Conservation (phyloP, 2,113 vertebrate genomes). For the Ophthalmolycus amberensis region DNA sequence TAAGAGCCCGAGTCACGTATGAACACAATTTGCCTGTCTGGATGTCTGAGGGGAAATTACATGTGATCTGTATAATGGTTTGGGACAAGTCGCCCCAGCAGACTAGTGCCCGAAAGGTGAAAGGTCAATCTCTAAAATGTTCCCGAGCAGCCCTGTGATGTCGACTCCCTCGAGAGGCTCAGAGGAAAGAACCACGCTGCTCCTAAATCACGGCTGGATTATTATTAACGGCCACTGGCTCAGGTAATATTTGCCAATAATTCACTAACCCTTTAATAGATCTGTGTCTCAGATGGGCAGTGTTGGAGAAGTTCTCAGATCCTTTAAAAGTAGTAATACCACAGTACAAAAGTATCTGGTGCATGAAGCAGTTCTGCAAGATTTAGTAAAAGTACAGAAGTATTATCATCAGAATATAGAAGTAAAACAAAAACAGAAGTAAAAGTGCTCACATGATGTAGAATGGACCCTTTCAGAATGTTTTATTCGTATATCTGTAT, state of each 20-base stretch:
- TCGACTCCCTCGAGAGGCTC: conserved; percentile 47
- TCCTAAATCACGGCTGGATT: conserved; percentile 31
- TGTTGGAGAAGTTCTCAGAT: neutral
- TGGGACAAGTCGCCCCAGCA: conserved; percentile 47
- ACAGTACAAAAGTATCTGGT: too few relatives aligned
- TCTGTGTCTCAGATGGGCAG: conserved; percentile 5
- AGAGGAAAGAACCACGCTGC: conserved; percentile 49
- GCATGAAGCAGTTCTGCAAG: neutral
- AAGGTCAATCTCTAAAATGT: conserved; percentile 80
- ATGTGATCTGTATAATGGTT: conserved; percentile 61
- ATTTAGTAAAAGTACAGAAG: neutral
- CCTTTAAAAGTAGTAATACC: rapidly evolving
- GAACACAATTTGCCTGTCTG: conserved; percentile 51
- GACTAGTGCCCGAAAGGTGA: conserved; percentile 55
- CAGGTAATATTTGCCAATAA: conserved; percentile 1
- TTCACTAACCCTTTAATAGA: neutral
- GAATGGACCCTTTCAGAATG: too few relatives aligned
- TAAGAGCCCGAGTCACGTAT: neutral
- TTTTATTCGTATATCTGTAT: neutral
- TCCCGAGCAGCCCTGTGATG: conserved; percentile 64
- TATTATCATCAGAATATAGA: neutral
- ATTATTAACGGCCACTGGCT: neutral
- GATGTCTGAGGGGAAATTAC: conserved; percentile 35
- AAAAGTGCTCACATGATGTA: neutral
- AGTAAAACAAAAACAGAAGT: neutral